These are phyloP conservation scores for Odontophorus gujanensis DNA, from an alignment of 2,113 vertebrate species.

Conservation along the genomic window DNA sequence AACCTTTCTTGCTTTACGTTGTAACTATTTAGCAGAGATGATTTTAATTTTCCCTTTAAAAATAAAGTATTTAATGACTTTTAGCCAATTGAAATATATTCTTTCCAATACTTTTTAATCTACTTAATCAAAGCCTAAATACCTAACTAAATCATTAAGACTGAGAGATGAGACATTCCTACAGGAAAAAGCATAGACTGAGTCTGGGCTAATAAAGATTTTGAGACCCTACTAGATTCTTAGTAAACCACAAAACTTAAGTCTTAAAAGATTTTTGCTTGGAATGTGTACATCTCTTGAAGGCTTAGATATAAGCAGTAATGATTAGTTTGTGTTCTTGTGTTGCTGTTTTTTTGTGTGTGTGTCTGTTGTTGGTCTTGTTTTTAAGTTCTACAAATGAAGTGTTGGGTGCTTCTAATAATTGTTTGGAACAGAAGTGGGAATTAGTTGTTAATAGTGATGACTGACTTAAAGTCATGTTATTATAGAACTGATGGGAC, in stretches of 20 bases:
- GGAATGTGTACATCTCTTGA: not conserved
- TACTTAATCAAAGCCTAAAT: not conserved
- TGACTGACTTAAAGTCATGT: not conserved
- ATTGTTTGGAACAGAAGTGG: not conserved
- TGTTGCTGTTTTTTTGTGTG: not conserved
- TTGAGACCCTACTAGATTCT: not conserved
- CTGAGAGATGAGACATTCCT: not conserved
- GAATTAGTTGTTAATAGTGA: not conserved
- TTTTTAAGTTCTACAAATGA: not conserved
- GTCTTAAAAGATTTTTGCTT: not conserved
- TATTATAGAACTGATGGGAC: not conserved
- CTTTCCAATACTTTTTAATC: not conserved
- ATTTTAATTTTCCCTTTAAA: not conserved
- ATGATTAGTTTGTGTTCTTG: not conserved
- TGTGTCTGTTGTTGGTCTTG: not conserved
- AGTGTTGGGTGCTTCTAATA: not conserved
- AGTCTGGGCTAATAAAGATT: not conserved
- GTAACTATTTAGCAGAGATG: not conserved
- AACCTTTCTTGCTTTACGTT: not conserved
- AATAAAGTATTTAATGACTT: not conserved
- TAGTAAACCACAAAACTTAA: not conserved
- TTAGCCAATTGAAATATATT: not conserved
- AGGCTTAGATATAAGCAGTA: not conserved
- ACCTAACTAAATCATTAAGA: not conserved
- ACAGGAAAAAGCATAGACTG: not conserved